These are phyloP conservation scores for Troglohyphantes excavatus DNA, from an alignment of 2,888 invertebrate species.

Conservation along the genomic window DNA sequence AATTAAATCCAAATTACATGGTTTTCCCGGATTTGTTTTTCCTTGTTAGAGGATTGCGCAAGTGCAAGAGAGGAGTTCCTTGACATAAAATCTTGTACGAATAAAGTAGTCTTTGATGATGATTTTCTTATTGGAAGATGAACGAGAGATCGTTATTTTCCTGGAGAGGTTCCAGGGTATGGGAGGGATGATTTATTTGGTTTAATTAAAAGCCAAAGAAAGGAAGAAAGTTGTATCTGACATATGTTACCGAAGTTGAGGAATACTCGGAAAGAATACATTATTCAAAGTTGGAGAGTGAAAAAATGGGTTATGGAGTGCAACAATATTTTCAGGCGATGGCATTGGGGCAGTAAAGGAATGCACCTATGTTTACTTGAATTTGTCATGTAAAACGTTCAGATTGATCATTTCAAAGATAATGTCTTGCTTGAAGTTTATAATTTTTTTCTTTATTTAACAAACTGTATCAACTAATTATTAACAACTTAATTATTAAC, in stretches of 20 bases:
- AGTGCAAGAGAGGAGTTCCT: constrained; percentile 7
- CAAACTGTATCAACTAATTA: too few relatives aligned
- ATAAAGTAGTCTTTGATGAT: constrained; percentile 61
- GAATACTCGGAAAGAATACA: too few relatives aligned
- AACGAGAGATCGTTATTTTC: constrained; percentile 20
- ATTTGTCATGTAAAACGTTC: too few relatives aligned
- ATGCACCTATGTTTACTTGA: too few relatives aligned
- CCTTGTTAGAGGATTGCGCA: neutral
- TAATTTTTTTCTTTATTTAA: too few relatives aligned
- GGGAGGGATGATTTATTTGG: constrained; percentile 50
- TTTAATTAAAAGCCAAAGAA: constrained; percentile 51
- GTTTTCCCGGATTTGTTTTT: constrained; percentile 33
- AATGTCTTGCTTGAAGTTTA: too few relatives aligned
- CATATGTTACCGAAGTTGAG: neutral
- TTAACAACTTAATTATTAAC: too few relatives aligned
- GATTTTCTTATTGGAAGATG: constrained; percentile 29
- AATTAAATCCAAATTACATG: constrained; percentile 60
- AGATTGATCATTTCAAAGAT: too few relatives aligned
- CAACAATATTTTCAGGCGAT: too few relatives aligned
- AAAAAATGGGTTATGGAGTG: too few relatives aligned
- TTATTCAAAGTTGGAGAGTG: too few relatives aligned
- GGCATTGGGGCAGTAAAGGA: too few relatives aligned
- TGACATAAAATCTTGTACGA: constrained; percentile 36
- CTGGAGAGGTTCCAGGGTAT: constrained; percentile 15
- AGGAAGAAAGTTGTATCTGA: constrained; percentile 7